Evolutionary conservation across 2,888 invertebrate genomes (phyloP).

Genomic region (Spodoptera exigua): DNA sequence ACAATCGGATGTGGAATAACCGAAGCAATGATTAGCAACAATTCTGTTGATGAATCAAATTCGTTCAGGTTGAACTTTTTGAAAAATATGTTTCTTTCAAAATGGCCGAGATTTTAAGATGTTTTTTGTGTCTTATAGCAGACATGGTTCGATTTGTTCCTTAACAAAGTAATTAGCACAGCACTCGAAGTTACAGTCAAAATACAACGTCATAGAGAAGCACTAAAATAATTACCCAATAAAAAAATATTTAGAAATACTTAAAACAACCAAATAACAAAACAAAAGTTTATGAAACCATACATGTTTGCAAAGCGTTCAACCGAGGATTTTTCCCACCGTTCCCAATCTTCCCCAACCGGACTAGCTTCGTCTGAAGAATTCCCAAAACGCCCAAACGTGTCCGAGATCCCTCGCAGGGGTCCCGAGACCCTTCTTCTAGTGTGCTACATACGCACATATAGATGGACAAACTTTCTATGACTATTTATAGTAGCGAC

Average conservation of each 20-base stretch:
- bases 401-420: conserved; percentile 69
- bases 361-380: conserved; percentile 69
- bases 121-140: no score
- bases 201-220: no score
- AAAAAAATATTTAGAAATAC: conserved; percentile 1
- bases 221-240: no score
- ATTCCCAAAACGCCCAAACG: conserved; percentile 77
- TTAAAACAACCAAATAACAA: not conserved
- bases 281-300: conserved; percentile 19
- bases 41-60: conserved; percentile 24
- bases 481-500: no score
- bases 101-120: no score
- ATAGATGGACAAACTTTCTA: conserved; percentile 16
- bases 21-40: conserved; percentile 22
- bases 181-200: no score
- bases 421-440: conserved; percentile 68
- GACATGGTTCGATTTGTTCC: not conserved
- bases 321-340: conserved; percentile 63
- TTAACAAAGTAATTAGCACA: no score
- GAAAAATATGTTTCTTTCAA: not conserved
- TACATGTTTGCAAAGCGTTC: conserved; percentile 53
- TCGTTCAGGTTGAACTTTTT: conserved; percentile 8
- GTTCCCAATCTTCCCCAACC: conserved; percentile 67
- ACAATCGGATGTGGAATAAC: conserved; percentile 30
- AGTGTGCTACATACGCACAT: conserved; percentile 61